Evolutionary conservation across 1,140 invertebrate genomes (phyloP), one percentile per base, ranked within the genome.

Genomic region (Dendrolimus kikuchii): DNA sequence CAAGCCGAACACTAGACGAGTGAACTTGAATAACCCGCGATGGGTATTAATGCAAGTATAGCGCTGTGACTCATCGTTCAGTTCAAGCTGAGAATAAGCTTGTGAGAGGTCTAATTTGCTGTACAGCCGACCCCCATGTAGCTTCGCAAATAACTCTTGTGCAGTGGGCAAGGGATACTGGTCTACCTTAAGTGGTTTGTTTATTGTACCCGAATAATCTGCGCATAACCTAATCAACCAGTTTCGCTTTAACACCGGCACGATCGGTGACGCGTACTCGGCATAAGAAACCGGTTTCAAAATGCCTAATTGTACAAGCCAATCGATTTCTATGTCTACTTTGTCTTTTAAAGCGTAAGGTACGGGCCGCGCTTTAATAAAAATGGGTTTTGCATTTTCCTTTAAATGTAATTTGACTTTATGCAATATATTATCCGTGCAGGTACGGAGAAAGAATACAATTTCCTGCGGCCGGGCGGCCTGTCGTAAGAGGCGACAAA

Each of bases 21-120:
- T 65, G 10, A 46, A 63, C 3, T 60, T 60, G 48, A 62, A 65
- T 2, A 69, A 46, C 0, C 63, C 66, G 37, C 61, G 51, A 40
- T 62, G 62, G 4, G 58, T 66, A 46, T 69, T 69, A n/a, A 65
- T 61, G 49, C 54, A 57, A 7, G 62, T 68, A 5, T 60, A 37
- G 7, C 37, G 45, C 36, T 68, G 58, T 4, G 64, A 66, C 6
- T 49, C 43, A 6, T 69, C 52, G 9, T 47, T n/a, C 41, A 69
- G 38, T 2, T 38, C 5, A 57, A 66, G 46, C 51, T 55, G 49
- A 41, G 7, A 23, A 40, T 54, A 54, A 5, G 52, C 52, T 40
- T 40, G 37, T 23, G 46, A 54, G 5, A 48, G 37, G 38, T 55
- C 48, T 40, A 49, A 23, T 40, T 49, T 49, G 5, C 36, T 40